Conservation (phyloP, 2,888 invertebrate genomes). For the Pachydiplax longipennis region DNA sequence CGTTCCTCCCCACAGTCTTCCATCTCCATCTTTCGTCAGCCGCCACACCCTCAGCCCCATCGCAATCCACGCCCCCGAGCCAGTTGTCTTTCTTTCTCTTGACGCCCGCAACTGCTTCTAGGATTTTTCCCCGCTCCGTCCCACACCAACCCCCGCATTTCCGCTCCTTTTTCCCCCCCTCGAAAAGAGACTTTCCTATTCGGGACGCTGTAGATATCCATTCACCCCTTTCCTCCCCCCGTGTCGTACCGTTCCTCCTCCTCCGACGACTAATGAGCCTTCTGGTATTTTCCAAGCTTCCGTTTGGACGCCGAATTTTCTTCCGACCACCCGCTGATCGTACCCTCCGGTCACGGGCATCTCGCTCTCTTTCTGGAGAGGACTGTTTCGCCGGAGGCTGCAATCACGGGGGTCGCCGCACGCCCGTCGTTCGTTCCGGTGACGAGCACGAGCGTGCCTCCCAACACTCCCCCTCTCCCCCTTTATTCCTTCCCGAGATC, state of each 20-base stretch:
- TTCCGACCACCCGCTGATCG: background rate
- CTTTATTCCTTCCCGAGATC: background rate
- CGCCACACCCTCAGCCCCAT: background rate
- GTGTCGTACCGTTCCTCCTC: background rate
- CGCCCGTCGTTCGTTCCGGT: constrained; percentile 20
- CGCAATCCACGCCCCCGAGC: background rate
- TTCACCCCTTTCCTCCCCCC: background rate
- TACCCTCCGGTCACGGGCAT: background rate
- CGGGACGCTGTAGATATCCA: background rate
- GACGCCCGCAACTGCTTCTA: background rate
- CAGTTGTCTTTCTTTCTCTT: background rate
- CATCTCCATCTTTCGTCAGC: background rate
- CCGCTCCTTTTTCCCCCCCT: background rate
- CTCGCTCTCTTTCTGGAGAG: background rate
- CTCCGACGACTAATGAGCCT: background rate
- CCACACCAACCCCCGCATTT: background rate
- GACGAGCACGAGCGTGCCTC: constrained; percentile 9
- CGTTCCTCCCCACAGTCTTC: background rate
- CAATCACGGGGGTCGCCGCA: background rate
- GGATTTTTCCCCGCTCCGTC: background rate
- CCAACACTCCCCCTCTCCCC: background rate
- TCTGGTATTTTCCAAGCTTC: background rate
- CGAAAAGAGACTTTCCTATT: background rate
- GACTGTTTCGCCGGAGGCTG: background rate
- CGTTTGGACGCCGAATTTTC: background rate